Evolutionary conservation across 1,140 invertebrate species (phyloP), one percentile per base, ranked within the genome.

Genomic region (Calliopsis andreniformis): DNA sequence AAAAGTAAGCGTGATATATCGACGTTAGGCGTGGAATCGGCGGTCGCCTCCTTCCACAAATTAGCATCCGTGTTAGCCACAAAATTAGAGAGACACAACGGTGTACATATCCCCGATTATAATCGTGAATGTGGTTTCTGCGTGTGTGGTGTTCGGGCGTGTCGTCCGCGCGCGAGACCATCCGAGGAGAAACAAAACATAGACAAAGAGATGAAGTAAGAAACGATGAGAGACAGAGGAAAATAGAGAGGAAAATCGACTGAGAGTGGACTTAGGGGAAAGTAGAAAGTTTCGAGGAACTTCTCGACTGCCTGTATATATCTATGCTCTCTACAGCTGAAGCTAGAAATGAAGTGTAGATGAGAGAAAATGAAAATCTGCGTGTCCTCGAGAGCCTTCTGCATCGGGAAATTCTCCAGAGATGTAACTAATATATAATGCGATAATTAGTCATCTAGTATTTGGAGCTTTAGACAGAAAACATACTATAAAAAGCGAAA

Each of bases 61-160:
- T 82, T 82, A 82, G 79, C 79, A 82, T 82, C 79, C 80, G 80
- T 82, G 80, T 82, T 82, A 82, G 79, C 80, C 79, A 82, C 80
- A 75, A 67, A 58, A 82, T 79, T 43, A 63, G n/a, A 55, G 47
- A 66, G 71, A 66, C 59, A 72, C 70, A 63, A 72, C 47, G 70
- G 56, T 72, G 66, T 80, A 77, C 78, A 77, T 80, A 80, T 70
- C 58, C 76, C 72, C 72, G 78, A 69, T 45, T 69, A 62, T 64
- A 55, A 71, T 55, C 62, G 49, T 55, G 62, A 61, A 71, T 80
- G 78, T 80, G 53, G 58, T 42, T 49, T 23, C n/a, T 70, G 63
- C 73, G 72, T 77, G 72, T 76, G 14, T 67, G 61, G 53, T 76
- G 71, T 80, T 8, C 70, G 78, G 63, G 47, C 68, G 72, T 80